Percentiles rank a stretch among this genome's conserved stretches.
These are phyloP conservation scores for Porites lobata DNA, from an alignment of 92 coral and sea anemone genomes.

Conservation along the genomic window DNA sequence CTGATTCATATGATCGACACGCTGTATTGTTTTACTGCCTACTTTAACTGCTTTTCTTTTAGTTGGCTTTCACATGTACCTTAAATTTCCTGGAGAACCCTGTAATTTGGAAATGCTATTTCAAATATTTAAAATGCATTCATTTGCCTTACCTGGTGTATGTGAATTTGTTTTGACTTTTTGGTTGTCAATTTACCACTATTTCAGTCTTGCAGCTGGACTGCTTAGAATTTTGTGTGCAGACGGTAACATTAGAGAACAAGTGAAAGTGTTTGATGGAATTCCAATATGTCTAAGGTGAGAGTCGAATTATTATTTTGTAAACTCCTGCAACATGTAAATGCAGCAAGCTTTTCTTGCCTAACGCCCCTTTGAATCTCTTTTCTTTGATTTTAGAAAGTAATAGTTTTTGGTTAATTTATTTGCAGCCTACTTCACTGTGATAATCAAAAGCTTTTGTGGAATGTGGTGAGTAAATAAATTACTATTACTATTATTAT, in stretches of 20 bases:
- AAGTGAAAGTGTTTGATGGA: conserved; percentile 96
- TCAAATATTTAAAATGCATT: no score
- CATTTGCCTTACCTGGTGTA: no score
- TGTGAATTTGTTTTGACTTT: no score
- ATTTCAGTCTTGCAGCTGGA: conserved; percentile 83
- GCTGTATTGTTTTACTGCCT: no score
- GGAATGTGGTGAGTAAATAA: conserved; percentile 91
- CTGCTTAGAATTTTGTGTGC: conserved; percentile 93
- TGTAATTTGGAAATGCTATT: no score
- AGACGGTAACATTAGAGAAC: conserved; percentile 93
- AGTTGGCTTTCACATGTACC: no score
- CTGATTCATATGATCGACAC: no score
- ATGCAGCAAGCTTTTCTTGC: not conserved
- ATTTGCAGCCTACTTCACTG: conserved; percentile 87
- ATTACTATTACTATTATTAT: no score
- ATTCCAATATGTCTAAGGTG: conserved; percentile 98
- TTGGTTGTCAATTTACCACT: not conserved
- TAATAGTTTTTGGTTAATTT: not conserved
- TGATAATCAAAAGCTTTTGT: conserved; percentile 88
- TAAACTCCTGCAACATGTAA: not conserved
- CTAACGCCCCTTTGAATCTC: not conserved
- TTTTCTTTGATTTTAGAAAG: not conserved
- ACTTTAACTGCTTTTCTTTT: no score
- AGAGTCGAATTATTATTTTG: not conserved
- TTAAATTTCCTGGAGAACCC: no score